Evolutionary conservation across 2,113 vertebrate species (phyloP), one percentile per base, ranked within the genome.

Genomic region (Gobiocypris rarus): DNA sequence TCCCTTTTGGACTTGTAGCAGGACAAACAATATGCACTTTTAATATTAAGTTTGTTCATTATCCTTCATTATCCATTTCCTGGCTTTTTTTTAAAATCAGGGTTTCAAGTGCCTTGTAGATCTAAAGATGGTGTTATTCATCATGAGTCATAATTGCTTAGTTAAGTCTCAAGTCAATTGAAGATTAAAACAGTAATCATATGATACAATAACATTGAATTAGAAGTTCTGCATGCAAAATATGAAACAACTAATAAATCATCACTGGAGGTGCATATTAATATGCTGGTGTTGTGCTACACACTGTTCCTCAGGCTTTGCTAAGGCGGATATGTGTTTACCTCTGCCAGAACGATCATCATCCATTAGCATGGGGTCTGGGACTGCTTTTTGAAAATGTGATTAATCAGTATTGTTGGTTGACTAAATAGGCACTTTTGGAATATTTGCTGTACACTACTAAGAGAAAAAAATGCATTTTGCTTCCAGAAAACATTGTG

Each of bases 201-300:
- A 71, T 71, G 38, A 43, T n/a, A 41, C 38, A 43, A 24, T 45
- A 5, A 48, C 22, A 24, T 14, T 73, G 69, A 10, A 71, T 24
- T 45, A 71, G 22, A 73, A 73, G 43, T 73, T 73, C n/a, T 45
- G 6, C 22, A 45, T 73, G 41, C 69, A 73, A 73, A 48, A 48
- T 24, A 45, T 73, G 41, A 5, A 73, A 24, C 22, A 73, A 24
- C 41, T 48, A 73, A 45, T 45, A 26, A 45, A 73, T 45, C 69
- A 73, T 45, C 22, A 17, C 26, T 24, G 56, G 14, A 71, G 41
- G 1, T 13, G 41, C 13, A 22, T 24, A 45, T 73, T 73, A n/a
- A 26, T 73, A 73, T 73, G 22, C 70, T 48, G 70, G 70, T 48
- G 41, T 73, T 48, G 41, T 73, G n/a, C 70, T 61, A 17, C 5